phyloP scores from a whole-genome alignment of 35 echinoderm and acorn worm species.

The Lytechinus variegatus region DNA sequence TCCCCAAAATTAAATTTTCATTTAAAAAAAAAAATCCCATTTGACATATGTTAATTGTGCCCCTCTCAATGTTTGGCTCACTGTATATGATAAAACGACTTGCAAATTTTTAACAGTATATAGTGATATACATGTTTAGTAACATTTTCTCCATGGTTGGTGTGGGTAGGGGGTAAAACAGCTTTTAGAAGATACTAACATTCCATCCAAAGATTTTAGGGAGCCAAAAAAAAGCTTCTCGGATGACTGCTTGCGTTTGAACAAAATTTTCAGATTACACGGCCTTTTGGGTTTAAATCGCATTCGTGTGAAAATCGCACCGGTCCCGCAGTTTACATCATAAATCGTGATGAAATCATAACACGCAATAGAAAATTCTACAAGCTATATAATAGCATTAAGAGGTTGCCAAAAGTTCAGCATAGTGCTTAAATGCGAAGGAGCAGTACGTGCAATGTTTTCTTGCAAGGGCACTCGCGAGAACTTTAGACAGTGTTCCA shows the following conservation, averaged over 20 bases:
- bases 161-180: not conserved
- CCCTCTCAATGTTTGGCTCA: too few relatives aligned
- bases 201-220: too few relatives aligned
- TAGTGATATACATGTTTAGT: not conserved
- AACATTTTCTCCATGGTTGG: not conserved
- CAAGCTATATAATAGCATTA: not conserved
- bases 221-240: too few relatives aligned
- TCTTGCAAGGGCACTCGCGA: too few relatives aligned
- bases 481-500: not conserved
- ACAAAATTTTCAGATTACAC: not conserved
- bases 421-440: not conserved
- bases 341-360: not conserved
- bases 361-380: not conserved
- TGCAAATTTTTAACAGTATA: too few relatives aligned
- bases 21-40: too few relatives aligned
- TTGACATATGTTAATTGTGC: too few relatives aligned
- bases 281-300: not conserved
- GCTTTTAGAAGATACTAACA: too few relatives aligned
- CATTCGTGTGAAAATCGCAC: not conserved
- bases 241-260: too few relatives aligned
- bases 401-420: not conserved
- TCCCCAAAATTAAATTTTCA: too few relatives aligned
- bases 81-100: too few relatives aligned
- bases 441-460: not conserved
- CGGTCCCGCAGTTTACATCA: not conserved